Percentiles rank a stretch among this genome's conserved stretches.
Conservation (phyloP, 2,888 invertebrate genomes). For the Embidobia sp. region DNA sequence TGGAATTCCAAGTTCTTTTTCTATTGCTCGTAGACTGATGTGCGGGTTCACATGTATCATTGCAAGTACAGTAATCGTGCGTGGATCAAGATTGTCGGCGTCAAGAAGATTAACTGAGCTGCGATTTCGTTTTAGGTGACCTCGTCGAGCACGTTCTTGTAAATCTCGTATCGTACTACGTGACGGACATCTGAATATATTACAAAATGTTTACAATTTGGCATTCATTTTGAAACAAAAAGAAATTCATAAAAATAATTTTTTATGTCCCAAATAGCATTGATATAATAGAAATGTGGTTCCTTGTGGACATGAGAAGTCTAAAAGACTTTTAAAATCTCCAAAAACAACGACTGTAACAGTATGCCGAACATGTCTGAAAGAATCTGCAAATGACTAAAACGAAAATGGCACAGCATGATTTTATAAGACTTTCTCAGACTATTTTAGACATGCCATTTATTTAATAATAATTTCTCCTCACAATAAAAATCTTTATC, state of each 20-base stretch:
- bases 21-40: slow-evolving; percentile 27
- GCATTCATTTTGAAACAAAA: too few species aligned
- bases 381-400: too few species aligned
- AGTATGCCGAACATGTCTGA: too few species aligned
- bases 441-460: too few species aligned
- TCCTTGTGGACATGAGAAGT: not conserved
- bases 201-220: too few species aligned
- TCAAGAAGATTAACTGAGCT: not conserved
- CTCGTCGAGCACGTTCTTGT: not conserved
- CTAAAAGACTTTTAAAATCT: not conserved
- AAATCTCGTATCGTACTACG: slow-evolving; percentile 3
- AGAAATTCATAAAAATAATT: not conserved
- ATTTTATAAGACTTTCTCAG: too few species aligned
- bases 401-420: too few species aligned
- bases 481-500: too few species aligned
- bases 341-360: too few species aligned
- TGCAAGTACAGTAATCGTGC: slow-evolving; percentile 24
- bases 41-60: slow-evolving; percentile 19
- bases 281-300: not conserved
- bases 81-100: not conserved
- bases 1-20: slow-evolving; percentile 38
- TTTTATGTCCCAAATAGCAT: too few species aligned
- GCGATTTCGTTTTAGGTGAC: not conserved
- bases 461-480: too few species aligned
- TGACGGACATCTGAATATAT: not conserved